These are phyloP conservation scores for Pyralis farinalis DNA, from an alignment of 2,888 invertebrate genomes.

Conservation along the genomic window DNA sequence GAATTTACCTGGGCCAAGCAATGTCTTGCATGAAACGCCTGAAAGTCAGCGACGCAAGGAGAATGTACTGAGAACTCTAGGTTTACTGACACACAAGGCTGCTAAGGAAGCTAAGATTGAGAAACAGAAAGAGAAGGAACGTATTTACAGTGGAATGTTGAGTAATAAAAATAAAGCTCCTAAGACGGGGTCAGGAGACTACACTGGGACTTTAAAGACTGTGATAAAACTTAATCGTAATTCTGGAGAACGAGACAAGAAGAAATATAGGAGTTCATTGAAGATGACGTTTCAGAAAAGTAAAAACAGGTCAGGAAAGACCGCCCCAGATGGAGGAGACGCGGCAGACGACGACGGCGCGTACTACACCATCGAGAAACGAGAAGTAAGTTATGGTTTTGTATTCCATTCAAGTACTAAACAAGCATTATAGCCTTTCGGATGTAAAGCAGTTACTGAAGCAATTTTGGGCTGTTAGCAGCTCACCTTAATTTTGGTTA, in stretches of 20 bases:
- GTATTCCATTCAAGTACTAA: too few relatives aligned
- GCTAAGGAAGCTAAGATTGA: conserved; percentile 85
- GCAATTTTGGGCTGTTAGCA: too few relatives aligned
- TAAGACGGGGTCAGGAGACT: conserved; percentile 71
- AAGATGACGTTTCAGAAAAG: conserved; percentile 90
- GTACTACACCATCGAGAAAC: conserved; percentile 85
- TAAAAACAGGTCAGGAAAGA: conserved; percentile 82
- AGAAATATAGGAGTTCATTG: conserved; percentile 85
- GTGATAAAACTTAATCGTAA: conserved; percentile 88
- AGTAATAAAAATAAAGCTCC: conserved; percentile 48
- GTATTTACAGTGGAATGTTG: conserved; percentile 48
- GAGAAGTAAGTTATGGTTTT: conserved; percentile 61
- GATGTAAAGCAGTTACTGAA: too few relatives aligned
- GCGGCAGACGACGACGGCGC: conserved; percentile 56
- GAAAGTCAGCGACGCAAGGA: conserved; percentile 86
- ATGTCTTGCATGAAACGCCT: conserved; percentile 73
- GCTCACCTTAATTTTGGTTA: too few relatives aligned
- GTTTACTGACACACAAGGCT: conserved; percentile 87
- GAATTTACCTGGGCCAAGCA: conserved; percentile 59
- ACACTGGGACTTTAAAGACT: conserved; percentile 91
- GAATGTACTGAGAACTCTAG: conserved; percentile 86
- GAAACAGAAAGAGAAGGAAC: conserved; percentile 73
- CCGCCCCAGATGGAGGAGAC: conserved; percentile 57
- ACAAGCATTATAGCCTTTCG: too few relatives aligned
- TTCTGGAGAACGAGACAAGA: conserved; percentile 71